Conservation (phyloP, 2,113 vertebrate species). For the Nesoenas mayeri region DNA sequence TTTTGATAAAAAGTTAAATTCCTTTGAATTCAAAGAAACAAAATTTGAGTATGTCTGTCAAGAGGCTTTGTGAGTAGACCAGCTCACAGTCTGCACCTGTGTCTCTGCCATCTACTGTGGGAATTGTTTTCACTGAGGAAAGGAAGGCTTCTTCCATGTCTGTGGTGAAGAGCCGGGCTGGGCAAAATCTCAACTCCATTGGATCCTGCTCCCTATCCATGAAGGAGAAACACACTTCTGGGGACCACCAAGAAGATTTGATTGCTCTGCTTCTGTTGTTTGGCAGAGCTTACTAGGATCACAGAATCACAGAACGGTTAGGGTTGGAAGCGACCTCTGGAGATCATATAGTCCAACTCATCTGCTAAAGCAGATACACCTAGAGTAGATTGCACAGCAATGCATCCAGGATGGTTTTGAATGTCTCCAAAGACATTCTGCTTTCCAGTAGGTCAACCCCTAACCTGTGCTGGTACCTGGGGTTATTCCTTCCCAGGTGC, state of each 20-base stretch:
- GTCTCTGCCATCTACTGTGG: neutral
- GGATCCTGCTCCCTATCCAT: neutral
- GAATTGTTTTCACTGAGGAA: neutral
- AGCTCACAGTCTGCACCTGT: neutral
- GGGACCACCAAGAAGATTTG: neutral
- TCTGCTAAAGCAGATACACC: no score
- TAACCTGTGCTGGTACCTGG: no score
- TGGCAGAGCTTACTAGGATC: no score
- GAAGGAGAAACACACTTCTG: neutral
- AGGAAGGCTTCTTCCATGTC: neutral
- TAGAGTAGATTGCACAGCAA: no score
- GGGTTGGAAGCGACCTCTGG: no score
- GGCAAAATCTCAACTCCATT: neutral
- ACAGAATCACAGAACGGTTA: no score
- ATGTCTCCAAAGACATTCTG: no score
- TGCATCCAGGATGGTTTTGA: no score
- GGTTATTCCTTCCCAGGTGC: no score
- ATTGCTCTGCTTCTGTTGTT: neutral
- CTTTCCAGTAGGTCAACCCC: no score
- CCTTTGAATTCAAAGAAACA: neutral
- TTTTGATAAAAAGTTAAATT: neutral
- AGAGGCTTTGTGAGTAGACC: neutral
- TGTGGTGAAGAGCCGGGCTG: accelerated
- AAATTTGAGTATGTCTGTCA: neutral
- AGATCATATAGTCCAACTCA: no score